Evolutionary conservation across 2,113 vertebrate genomes (phyloP).

Genomic region (Nibea coibor): DNA sequence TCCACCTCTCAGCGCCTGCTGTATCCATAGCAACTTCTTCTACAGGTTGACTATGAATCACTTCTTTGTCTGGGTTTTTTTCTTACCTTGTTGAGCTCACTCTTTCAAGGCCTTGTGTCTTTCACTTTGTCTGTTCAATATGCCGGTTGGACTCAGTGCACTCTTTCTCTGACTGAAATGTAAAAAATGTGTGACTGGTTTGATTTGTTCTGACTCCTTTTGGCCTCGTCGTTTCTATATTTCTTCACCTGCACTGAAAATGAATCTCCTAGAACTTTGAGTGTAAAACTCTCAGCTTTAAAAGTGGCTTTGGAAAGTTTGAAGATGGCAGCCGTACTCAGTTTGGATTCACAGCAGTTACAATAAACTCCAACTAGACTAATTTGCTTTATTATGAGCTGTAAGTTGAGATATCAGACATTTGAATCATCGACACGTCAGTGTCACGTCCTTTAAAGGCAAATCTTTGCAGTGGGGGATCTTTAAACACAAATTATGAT

Average conservation of each 20-base stretch:
- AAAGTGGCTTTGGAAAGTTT: slow-evolving; percentile 3
- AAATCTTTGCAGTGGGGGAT: too few species aligned
- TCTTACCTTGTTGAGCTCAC: slow-evolving; percentile 1
- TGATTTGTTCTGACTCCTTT: not conserved
- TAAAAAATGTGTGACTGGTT: not conserved
- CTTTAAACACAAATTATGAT: too few species aligned
- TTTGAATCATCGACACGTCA: too few species aligned
- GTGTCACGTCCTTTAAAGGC: too few species aligned
- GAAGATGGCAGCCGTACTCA: not conserved
- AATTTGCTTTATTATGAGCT: too few species aligned
- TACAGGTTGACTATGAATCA: slow-evolving; percentile 66
- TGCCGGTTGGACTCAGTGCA: not conserved
- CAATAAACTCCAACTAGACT: not conserved
- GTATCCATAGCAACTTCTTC: slow-evolving; percentile 67
- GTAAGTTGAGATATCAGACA: too few species aligned
- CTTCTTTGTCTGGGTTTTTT: slow-evolving; percentile 60
- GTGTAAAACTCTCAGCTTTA: not conserved
- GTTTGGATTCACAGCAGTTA: too few species aligned
- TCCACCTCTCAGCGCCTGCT: slow-evolving; percentile 27
- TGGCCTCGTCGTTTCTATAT: not conserved
- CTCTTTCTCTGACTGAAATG: not conserved
- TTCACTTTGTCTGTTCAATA: slow-evolving; percentile 13
- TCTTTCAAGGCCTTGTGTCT: slow-evolving; percentile 39
- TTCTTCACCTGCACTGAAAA: not conserved
- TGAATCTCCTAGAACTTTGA: not conserved